Evolutionary conservation across 2,113 vertebrate species (phyloP).

Genomic region (Phaethornis superciliosus): DNA sequence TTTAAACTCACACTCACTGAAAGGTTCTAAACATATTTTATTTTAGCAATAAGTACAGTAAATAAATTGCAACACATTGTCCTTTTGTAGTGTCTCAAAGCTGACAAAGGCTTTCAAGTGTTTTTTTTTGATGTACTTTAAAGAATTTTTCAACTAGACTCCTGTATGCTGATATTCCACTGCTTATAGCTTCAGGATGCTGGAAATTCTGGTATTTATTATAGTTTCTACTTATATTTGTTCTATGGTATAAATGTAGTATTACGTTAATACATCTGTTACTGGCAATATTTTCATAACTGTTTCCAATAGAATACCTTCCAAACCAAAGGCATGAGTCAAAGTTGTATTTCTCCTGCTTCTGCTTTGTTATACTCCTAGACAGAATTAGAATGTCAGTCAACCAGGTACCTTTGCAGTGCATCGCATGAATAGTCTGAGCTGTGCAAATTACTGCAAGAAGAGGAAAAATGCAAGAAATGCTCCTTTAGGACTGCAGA

Average conservation of each 20-base stretch:
- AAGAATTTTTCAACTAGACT: not conserved
- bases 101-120: not conserved
- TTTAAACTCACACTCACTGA: not conserved
- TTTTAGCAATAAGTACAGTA: not conserved
- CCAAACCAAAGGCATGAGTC: not conserved
- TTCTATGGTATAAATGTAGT: not conserved
- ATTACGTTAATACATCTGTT: not conserved
- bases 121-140: not conserved
- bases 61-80: not conserved
- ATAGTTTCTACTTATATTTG: not conserved
- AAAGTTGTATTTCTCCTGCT: not conserved
- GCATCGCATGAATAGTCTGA: not conserved
- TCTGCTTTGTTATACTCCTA: not conserved
- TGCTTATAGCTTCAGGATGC: not conserved
- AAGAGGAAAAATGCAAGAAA: not conserved
- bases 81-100: not conserved
- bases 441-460: not conserved
- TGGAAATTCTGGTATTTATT: not conserved
- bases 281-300: not conserved
- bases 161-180: not conserved
- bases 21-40: not conserved
- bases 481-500: not conserved
- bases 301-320: not conserved
- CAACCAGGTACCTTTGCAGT: not conserved
- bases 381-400: too few relatives aligned